Base-by-base conservation (phyloP, 2,888 invertebrate genomes). In the Sympetrum striolatum region DNA sequence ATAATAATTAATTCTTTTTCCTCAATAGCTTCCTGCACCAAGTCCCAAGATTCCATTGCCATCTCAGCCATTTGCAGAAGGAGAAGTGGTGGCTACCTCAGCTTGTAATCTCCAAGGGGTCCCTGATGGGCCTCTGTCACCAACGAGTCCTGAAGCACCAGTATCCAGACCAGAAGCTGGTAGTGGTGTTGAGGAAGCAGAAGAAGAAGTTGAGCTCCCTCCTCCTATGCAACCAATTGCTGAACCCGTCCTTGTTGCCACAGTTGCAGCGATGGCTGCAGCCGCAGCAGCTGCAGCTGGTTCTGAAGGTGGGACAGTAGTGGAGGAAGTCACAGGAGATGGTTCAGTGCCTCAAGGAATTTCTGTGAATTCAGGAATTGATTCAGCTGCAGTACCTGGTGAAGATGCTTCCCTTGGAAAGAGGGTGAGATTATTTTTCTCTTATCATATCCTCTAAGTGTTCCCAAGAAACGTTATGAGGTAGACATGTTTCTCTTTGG, bases 161-260 rank as follows among this genome's bases (percentile, higher is more conserved):
- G 86, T 12, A 4, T 86, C 86, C 18, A 64, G 86, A n/a, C 86
- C 91, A 44, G 92, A 92, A 80, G 91, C 92, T 90, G 93, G 92
- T 91, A 95, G 96, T 91, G 98, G 98, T 93, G 98, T 97, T 93
- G 96, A 94, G 22, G 97, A 97, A 92, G 97, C 96, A 92, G 97
- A 98, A 93, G 95, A 95, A 35, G 96, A 96, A 58, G 95, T 98
- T 22, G 98, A 98, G 94, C 94, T 98, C 92, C 99, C 98, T 90
- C 98, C 99, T 60, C 98, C 98, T 1, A 98, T 98, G 99, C 98
- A 98, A 93, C 98, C 98, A n/a, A 97, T 98, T 92, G 97, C 97
- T 93, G 98, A 97, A 93, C 94, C 95, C 58, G 94, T 95, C 90
- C 93, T 95, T 90, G 94, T 94, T 12, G 93, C 94, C 91, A 92